Percentiles rank a stretch among this genome's conserved stretches.
phyloP scores from a whole-genome alignment of 2,888 invertebrate species.

The Lepidonotus clava region DNA sequence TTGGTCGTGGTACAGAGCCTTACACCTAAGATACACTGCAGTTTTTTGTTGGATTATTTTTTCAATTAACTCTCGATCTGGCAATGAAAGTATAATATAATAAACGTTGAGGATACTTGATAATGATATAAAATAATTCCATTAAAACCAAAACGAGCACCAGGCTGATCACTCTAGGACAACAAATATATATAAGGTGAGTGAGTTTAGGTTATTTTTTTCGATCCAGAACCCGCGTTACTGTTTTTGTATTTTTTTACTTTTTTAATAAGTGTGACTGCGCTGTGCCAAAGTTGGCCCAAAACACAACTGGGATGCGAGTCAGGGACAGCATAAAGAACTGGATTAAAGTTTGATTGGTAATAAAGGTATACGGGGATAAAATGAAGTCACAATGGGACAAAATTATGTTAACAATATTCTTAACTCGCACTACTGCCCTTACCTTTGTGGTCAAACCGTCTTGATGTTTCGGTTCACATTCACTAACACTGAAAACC shows the following conservation, averaged over 20 bases:
- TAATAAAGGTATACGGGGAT: too few relatives aligned
- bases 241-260: not conserved
- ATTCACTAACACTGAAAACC: too few relatives aligned
- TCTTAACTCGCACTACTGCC: too few relatives aligned
- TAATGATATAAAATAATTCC: not conserved
- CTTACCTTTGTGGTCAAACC: too few relatives aligned
- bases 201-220: not conserved
- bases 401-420: too few relatives aligned
- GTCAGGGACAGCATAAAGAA: too few relatives aligned
- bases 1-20: not conserved
- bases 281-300: too few relatives aligned
- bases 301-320: too few relatives aligned
- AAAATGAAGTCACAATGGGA: too few relatives aligned
- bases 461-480: too few relatives aligned
- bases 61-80: not conserved
- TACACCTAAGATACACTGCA: not conserved
- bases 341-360: too few relatives aligned
- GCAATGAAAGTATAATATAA: not conserved
- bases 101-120: not conserved
- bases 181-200: not conserved
- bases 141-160: not conserved
- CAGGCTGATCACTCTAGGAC: not conserved
- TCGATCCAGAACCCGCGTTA: not conserved
- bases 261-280: not conserved
- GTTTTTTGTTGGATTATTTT: not conserved